A percentile compares a stretch with the other conserved stretches of the same genome.
Evolutionary conservation across 2,797 vertebrate species (phyloP).

Genomic region (Hoplostethus atlanticus): DNA sequence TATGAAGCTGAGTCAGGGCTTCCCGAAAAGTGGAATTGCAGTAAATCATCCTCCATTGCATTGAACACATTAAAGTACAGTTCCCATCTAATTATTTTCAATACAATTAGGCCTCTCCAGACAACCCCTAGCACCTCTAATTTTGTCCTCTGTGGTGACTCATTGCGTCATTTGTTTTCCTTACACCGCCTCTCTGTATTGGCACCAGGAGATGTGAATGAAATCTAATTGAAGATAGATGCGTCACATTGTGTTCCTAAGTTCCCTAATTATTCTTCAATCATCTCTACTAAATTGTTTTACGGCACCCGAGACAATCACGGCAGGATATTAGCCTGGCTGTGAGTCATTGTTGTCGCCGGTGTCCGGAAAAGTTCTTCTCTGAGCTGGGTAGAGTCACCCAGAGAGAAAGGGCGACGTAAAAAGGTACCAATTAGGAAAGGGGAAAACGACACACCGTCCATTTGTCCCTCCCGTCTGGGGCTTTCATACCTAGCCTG

Average conservation of each 20-base stretch:
- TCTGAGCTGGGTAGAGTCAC: slow-evolving; percentile 1
- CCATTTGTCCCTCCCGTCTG: slow-evolving; percentile 14
- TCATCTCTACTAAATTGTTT: slow-evolving; percentile 42
- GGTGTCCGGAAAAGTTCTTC: slow-evolving; percentile 10
- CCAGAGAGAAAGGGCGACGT: neutral
- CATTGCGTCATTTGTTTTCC: slow-evolving; percentile 36
- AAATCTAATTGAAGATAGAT: slow-evolving; percentile 59
- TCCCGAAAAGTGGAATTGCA: slow-evolving; percentile 27
- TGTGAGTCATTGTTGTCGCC: slow-evolving; percentile 37
- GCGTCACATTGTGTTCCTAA: slow-evolving; percentile 59
- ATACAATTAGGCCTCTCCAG: slow-evolving; percentile 30
- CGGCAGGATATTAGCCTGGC: slow-evolving; percentile 69
- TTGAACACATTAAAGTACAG: slow-evolving; percentile 16
- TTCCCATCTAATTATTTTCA: slow-evolving; percentile 54
- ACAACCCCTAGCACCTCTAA: slow-evolving; percentile 26
- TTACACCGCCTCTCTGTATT: slow-evolving; percentile 28
- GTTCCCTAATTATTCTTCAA: slow-evolving; percentile 65
- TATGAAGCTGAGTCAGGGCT: slow-evolving; percentile 28
- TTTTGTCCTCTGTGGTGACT: slow-evolving; percentile 33
- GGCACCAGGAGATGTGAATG: slow-evolving; percentile 50
- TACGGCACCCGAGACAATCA: slow-evolving; percentile 47
- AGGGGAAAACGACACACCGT: neutral
- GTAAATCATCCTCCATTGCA: slow-evolving; percentile 48
- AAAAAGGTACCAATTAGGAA: neutral
- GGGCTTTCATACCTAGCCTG: slow-evolving; percentile 10